Evolutionary conservation across 2,113 vertebrate species (phyloP), one percentile per base, ranked within the genome.

Genomic region (Bolborhynchus lineola): DNA sequence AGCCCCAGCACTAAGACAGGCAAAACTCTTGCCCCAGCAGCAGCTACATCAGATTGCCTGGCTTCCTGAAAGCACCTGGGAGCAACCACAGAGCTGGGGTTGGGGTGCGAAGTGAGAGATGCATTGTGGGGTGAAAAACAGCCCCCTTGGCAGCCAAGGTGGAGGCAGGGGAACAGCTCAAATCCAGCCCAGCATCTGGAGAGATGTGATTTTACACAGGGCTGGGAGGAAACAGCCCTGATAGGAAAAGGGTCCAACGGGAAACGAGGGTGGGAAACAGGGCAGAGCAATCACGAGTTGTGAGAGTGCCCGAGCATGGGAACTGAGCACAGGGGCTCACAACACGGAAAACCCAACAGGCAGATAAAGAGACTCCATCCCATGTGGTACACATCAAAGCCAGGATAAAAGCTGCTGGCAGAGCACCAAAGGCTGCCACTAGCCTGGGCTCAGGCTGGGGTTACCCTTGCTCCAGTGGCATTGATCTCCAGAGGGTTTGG

Each of bases 401-500:
- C 49, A 28, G 26, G 37, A 74, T 62, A 62, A 86, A 57, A 90
- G 52, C 53, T n/a, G 64, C 68, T 83, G 64, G 49, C 63, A 92
- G 49, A 46, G 49, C 49, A 77, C 67, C 67, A 81, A 69, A 91
- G 44, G n/a, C 33, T 24, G 59, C 25, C 20, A 37, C 35, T 35
- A 50, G 26, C 44, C 82, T 88, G 39, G 42, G 50, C 47, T 52
- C 53, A 42, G 63, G 35, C 39, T 55, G 68, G 9, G 25, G 31
- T 65, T 90, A 59, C 59, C 35, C 67, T 72, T 76, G 29, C 7
- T n/a, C 52, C 70, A 26, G 25, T 39, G 49, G 46, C 2, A 1
- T 11, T 4, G 0, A 26, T 75, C 25, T 37, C 0, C 0, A 55
- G 35, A 33, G 4, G 17, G 20, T 33, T 11, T 68, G 39, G 70